These are phyloP conservation scores for Porites lutea DNA, from an alignment of 64 coral and sea anemone genomes.

Conservation along the genomic window DNA sequence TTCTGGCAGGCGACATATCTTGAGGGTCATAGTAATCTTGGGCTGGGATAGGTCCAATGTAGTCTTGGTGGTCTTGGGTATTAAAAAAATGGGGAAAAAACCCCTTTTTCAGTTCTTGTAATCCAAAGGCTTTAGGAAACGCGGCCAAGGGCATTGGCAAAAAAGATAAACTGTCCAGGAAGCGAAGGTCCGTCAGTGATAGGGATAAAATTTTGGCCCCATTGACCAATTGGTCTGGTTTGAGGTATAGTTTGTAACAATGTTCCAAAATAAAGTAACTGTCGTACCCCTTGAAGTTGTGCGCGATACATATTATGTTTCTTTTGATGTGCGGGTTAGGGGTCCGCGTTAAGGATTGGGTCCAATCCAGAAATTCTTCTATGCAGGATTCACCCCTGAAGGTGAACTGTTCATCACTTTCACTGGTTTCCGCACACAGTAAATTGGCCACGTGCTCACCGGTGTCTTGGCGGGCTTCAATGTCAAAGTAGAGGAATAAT, in stretches of 20 bases:
- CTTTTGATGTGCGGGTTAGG: background rate
- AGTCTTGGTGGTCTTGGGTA: background rate
- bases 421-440: background rate
- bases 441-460: background rate
- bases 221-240: background rate
- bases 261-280: background rate
- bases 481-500: background rate
- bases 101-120: conserved; percentile 15
- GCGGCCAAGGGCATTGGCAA: too few species aligned
- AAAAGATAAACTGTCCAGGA: too few species aligned
- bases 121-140: too few species aligned
- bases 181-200: too few species aligned
- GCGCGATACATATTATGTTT: background rate
- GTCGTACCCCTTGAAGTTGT: background rate
- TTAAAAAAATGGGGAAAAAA: conserved; percentile 57
- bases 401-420: background rate
- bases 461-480: background rate
- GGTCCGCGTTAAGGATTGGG: too few species aligned
- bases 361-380: background rate
- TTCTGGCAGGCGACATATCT: background rate
- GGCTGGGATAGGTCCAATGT: background rate
- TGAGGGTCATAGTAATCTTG: background rate
- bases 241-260: background rate
- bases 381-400: background rate
- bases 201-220: background rate